Evolutionary conservation across 2,113 vertebrate genomes (phyloP), one percentile per base, ranked within the genome.

Genomic region (Dromiciops gliroides): DNA sequence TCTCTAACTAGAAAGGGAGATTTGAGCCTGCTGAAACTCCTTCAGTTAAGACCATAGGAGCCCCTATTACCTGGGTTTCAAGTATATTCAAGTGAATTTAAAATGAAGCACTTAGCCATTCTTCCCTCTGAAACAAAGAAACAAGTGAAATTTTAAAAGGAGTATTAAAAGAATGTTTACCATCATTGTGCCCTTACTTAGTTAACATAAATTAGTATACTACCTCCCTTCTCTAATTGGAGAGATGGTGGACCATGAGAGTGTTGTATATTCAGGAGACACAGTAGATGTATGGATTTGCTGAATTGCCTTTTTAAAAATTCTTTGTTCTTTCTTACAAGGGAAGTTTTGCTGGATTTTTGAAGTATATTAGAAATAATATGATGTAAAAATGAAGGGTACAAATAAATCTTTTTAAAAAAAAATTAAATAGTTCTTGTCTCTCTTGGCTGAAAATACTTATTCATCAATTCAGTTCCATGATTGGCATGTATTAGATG

Each of bases 31-130:
- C 0, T 23, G 90, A 44, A 67, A 51, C 50, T 37, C 51, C 28
- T 31, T 51, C 91, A 47, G 48, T 90, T 75, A 28, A 8, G 0
- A 9, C 22, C 24, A 47, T 94, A 90, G 12, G 48, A 16, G 26
- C 24, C 52, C 92, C 75, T 51, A 0, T 26, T 50, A 83, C 92
- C 67, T 56, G 50, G 90, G 60, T 89, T 75, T 88, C 95, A 52
- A 52, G 92, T n/a, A 83, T 90, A 60, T 95, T 96, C 60, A 24
- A 95, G 94, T 90, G 25, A 14, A 52, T 8, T 51, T 9, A 49
- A 48, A 94, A 92, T 23, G 50, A 91, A 51, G 37, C 92, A n/a
- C 89, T 95, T 52, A 75, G 52, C 67, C 50, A 89, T 48, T 89
- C 88, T 95, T 95, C 94, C 56, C 75, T 56, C 50, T 25, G 10